These are phyloP conservation scores for Limanda limanda DNA, from an alignment of 2,113 vertebrate genomes.

Conservation along the genomic window DNA sequence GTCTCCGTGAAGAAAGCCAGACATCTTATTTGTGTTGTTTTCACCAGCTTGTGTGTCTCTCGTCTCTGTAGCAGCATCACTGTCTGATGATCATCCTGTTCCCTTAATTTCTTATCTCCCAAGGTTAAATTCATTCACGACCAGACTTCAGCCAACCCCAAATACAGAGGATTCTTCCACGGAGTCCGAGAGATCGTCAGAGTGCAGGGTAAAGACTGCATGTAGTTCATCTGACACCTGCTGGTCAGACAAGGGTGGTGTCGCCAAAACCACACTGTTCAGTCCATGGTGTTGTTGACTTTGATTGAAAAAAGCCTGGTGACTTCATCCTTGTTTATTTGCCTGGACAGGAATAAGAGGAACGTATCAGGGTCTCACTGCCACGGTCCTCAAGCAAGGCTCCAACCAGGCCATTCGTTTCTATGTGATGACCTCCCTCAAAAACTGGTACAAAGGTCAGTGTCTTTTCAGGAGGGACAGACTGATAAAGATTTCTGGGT, in stretches of 20 bases:
- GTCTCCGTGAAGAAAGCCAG: neutral
- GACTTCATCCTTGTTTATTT: neutral
- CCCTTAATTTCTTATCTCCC: constrained; percentile 17
- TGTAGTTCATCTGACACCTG: constrained; percentile 35
- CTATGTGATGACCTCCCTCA: constrained; percentile 94
- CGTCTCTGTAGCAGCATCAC: neutral
- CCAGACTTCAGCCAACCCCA: constrained; percentile 91
- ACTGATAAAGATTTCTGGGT: too few species aligned
- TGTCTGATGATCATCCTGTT: constrained; percentile 1
- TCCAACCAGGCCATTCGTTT: constrained; percentile 98
- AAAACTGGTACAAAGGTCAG: constrained; percentile 97
- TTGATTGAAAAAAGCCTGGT: neutral
- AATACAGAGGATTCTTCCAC: constrained; percentile 93
- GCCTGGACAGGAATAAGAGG: constrained; percentile 86
- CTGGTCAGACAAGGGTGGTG: constrained; percentile 38
- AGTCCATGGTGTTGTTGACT: too few species aligned
- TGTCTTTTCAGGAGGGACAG: neutral
- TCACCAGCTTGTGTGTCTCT: neutral
- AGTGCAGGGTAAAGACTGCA: constrained; percentile 82
- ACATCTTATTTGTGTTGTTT: constrained; percentile 1
- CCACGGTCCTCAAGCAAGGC: constrained; percentile 94
- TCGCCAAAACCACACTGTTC: constrained; percentile 5
- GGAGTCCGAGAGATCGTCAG: constrained; percentile 92
- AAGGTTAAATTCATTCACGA: constrained; percentile 98
- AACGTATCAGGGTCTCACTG: constrained; percentile 94